These are phyloP conservation scores for Anhinga rufa DNA, from an alignment of 2,113 vertebrate genomes.

Conservation along the genomic window DNA sequence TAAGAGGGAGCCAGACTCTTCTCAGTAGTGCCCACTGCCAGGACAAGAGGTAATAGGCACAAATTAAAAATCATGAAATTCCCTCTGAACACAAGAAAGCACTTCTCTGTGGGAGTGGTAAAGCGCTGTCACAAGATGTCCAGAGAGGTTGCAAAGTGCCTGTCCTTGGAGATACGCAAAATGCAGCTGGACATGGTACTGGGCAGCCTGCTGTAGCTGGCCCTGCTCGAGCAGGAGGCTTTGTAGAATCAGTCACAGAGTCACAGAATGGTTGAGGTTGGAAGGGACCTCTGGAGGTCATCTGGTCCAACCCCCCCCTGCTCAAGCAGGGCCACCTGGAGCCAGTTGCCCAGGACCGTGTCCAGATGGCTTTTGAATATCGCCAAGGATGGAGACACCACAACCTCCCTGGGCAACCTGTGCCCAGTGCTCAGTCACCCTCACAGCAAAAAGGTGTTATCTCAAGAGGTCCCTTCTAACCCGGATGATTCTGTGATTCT, in stretches of 20 bases:
- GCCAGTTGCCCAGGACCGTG: accelerated
- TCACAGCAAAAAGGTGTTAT: background rate
- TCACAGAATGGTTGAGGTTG: background rate
- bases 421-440: background rate
- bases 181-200: accelerated
- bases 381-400: background rate
- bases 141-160: background rate
- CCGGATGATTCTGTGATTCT: background rate
- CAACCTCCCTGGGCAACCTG: background rate
- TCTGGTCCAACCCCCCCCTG: background rate
- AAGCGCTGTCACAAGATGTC: background rate
- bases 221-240: background rate
- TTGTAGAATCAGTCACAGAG: background rate
- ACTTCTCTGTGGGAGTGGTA: background rate
- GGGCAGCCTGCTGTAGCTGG: background rate
- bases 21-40: background rate
- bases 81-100: background rate
- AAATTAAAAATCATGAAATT: background rate
- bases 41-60: background rate
- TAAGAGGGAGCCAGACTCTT: background rate
- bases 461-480: background rate
- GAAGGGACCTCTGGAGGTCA: background rate
- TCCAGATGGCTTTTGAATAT: background rate
- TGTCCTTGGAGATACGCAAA: background rate
- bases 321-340: background rate